phyloP scores from a whole-genome alignment of 2,797 vertebrate species.

The Onychomys leucogaster region DNA sequence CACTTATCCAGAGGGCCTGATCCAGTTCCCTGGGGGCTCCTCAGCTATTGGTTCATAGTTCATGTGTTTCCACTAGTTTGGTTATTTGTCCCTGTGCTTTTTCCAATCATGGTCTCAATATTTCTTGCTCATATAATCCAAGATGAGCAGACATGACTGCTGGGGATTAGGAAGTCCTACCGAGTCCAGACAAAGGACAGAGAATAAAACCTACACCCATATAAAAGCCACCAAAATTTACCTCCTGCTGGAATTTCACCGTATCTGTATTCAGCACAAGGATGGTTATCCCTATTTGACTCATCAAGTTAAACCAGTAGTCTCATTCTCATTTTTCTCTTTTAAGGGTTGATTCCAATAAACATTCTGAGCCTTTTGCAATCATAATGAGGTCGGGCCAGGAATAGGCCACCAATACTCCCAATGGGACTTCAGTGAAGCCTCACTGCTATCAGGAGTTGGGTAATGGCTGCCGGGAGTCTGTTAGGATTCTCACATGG shows the following conservation, averaged over 20 bases:
- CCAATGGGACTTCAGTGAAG: neutral
- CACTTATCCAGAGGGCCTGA: too few relatives aligned
- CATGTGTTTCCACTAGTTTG: too few relatives aligned
- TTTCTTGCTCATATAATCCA: too few relatives aligned
- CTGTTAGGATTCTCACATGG: neutral
- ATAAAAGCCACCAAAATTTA: neutral
- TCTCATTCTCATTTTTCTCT: conserved; percentile 10
- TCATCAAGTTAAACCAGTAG: conserved; percentile 5
- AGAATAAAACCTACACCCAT: conserved; percentile 1
- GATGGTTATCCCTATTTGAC: neutral
- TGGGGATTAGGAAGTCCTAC: neutral
- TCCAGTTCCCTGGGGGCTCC: too few relatives aligned
- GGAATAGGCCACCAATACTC: neutral
- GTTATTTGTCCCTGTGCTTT: too few relatives aligned
- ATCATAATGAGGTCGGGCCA: neutral
- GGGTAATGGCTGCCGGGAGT: neutral
- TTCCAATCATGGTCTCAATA: too few relatives aligned
- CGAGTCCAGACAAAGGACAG: conserved; percentile 7
- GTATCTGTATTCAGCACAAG: neutral
- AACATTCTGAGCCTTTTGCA: conserved; percentile 25
- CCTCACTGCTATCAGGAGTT: neutral
- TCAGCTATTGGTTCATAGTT: too few relatives aligned
- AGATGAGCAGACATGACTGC: conserved; percentile 19
- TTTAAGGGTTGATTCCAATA: conserved; percentile 34
- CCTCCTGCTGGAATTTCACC: neutral